Evolutionary conservation across 2,113 vertebrate genomes (phyloP), one percentile per base, ranked within the genome.

Genomic region (Macheiramphus alcinus): DNA sequence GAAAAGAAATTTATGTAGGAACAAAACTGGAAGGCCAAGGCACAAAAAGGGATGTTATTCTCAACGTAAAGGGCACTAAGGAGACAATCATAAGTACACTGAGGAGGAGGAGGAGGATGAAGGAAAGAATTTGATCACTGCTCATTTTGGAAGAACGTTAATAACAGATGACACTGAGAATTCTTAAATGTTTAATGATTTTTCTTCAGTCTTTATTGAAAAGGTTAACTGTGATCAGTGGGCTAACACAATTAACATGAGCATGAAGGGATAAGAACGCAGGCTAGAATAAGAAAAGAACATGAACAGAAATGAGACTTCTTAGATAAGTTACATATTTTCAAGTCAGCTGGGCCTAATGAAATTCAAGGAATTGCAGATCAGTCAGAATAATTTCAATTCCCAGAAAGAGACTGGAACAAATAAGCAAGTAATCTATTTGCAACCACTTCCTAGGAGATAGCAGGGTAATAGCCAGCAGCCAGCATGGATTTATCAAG

Each of bases 391-490:
- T 91, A 70, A 92, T 86, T 94, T 95, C 75, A 71, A 38, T 94
- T 90, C 71, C 87, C 95, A 87, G 90, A 96, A 96, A 94, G 58
- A 72, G 90, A 34, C 84, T 95, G 93, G 87, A 97, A 96, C 91
- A 93, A 96, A 96, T 95, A 91, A 94, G 80, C 80, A 92, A 93
- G 93, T 89, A 81, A 96, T 94, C 89, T 94, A 45, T 95, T 91
- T 87, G 91, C 93, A 91, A 2, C 56, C 70, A 34, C 76, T 91
- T 96, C 70, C 70, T 75, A 59, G 56, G 91, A 93, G 80, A 91
- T 89, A 84, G 73, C 80, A 80, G 75, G 52, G 76, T 27, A 86
- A 58, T n/a, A 89, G 72, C 91, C 62, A n/a, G 72, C 88, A 94
- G 86, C 23, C 80, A 66, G 80, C 86, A 9, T 38, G 52, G 89